Conservation (phyloP, 2,888 invertebrate genomes). For the Rosalia funebris region DNA sequence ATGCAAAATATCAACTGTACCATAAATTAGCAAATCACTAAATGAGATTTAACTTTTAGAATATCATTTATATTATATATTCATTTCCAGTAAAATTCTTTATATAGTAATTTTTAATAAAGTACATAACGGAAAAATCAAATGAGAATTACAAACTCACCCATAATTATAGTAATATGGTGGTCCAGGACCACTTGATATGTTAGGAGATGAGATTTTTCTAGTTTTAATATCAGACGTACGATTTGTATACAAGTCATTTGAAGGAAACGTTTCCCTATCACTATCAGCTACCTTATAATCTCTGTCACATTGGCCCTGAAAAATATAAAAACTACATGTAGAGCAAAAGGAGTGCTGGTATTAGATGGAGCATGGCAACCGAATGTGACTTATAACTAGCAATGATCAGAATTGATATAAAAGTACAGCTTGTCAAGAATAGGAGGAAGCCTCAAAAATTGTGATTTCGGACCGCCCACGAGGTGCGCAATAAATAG, state of each 20-base stretch:
- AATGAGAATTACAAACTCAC: too few relatives aligned
- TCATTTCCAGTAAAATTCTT: too few relatives aligned
- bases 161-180: slow-evolving; percentile 70
- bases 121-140: too few relatives aligned
- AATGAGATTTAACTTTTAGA: too few relatives aligned
- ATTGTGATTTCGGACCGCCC: too few relatives aligned
- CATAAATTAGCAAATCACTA: too few relatives aligned
- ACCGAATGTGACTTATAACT: neutral
- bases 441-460: too few relatives aligned
- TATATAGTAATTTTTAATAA: too few relatives aligned
- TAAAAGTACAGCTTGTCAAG: too few relatives aligned
- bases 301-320: slow-evolving; percentile 41
- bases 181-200: slow-evolving; percentile 58
- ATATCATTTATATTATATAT: too few relatives aligned
- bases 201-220: slow-evolving; percentile 57
- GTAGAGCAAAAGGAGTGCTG: neutral
- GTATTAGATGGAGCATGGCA: neutral
- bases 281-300: slow-evolving; percentile 45
- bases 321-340: slow-evolving; percentile 10
- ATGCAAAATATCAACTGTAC: too few relatives aligned
- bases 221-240: slow-evolving; percentile 58
- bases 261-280: slow-evolving; percentile 58
- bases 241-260: slow-evolving; percentile 59
- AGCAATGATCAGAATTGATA: neutral
- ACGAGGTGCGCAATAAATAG: too few relatives aligned